Evolutionary conservation across 92 coral and sea anemone species (phyloP).

Genomic region (Desmophyllum pertusum): DNA sequence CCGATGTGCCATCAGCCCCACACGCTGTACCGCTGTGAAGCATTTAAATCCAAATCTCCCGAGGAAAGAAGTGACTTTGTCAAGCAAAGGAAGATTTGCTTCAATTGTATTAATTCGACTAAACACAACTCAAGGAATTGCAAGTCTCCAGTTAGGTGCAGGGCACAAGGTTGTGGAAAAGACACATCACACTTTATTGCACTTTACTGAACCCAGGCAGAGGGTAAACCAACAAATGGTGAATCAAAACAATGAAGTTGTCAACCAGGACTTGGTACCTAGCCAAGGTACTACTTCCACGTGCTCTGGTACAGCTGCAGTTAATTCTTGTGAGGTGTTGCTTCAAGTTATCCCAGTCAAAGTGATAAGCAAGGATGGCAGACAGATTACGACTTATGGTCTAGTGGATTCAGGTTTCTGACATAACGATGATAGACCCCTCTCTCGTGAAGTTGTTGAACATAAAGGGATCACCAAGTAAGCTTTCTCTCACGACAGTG

Average conservation of each 20-base stretch:
- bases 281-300: too few species aligned
- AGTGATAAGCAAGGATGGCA: constrained; percentile 39
- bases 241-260: too few species aligned
- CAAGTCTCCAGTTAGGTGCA: too few species aligned
- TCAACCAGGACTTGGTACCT: too few species aligned
- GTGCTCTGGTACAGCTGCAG: too few species aligned
- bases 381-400: constrained; percentile 52
- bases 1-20: constrained; percentile 45
- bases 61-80: constrained; percentile 50
- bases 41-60: constrained; percentile 51
- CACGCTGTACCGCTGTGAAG: constrained; percentile 57
- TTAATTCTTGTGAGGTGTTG: too few species aligned
- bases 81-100: constrained; percentile 53
- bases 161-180: constrained; percentile 62
- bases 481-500: constrained; percentile 56
- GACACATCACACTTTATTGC: constrained; percentile 58
- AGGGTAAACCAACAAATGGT: too few species aligned
- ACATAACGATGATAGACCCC: too few species aligned
- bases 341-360: constrained; percentile 70
- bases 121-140: constrained; percentile 47
- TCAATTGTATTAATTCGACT: constrained; percentile 57
- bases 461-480: constrained; percentile 51
- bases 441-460: too few species aligned
- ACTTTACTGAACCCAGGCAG: too few species aligned
- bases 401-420: constrained; percentile 67